Base-by-base conservation (phyloP, 2,797 vertebrate species). In the Cichlasoma orientale region DNA sequence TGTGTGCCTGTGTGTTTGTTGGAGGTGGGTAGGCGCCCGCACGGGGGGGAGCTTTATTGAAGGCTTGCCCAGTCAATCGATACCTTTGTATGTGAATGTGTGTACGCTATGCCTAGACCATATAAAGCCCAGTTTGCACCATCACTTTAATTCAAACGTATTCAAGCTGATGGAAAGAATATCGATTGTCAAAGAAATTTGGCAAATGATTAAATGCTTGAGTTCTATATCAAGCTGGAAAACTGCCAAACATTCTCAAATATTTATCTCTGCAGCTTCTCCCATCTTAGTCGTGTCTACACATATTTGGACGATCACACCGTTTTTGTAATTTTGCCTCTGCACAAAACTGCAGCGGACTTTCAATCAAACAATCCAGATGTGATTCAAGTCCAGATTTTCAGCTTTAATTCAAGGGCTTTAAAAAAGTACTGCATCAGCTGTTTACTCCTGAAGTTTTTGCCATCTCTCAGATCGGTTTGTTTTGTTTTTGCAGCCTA, bases 41-140 rank as follows among this genome's bases (percentile, higher is more conserved):
- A 74, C 38, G 36, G 59, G n/a, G 52, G 54, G 56, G 25, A 16
- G 33, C 47, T 79, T 84, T 84, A 85, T 78, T 89, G 72, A 90
- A 88, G 85, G 41, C 57, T 84, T 85, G 61, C 73, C 68, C 47
- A 79, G 68, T 78, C 69, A 74, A 77, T 91, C 79, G 38, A 88
- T 88, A 74, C 47, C 3, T 38, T 50, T 80, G 5, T 72, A 41
- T 68, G 56, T 82, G 41, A 50, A 41, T 50, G 61, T 68, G 41
- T 68, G 23, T 47, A 18, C 11, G 61, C 38, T 47, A 18, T 25
- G 47, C 50, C 72, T 41, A 79, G 50, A 72, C 47, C 21, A 55
- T 5, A n/a, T 31, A 7, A 74, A 25, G 27, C 18, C 0, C 6
- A 9, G 18, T 63, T 33, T 47, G 3, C 56, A 53, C 1, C 25